Percentiles rank a stretch among this genome's conserved stretches.
phyloP scores from a whole-genome alignment of 2,113 vertebrate species.

The Telmatochromis sp. region DNA sequence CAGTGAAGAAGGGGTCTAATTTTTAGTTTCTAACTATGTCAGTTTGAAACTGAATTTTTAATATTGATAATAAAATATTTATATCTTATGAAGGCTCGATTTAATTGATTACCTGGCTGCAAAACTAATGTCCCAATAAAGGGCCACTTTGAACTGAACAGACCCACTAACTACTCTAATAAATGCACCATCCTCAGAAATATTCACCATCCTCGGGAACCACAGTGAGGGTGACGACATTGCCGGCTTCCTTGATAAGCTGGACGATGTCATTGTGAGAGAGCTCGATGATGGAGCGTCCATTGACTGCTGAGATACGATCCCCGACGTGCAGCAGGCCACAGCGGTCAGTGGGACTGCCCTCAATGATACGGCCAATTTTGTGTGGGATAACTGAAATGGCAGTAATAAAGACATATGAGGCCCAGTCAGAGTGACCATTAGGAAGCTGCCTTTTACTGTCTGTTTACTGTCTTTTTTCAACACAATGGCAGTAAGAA shows the following conservation, averaged over 20 bases:
- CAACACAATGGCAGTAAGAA: not conserved
- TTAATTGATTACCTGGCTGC: not conserved
- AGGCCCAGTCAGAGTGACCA: not conserved
- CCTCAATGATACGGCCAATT: constrained; percentile 93
- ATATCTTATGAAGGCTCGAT: not conserved
- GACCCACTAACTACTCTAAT: not conserved
- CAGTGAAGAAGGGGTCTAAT: not conserved
- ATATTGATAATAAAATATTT: not conserved
- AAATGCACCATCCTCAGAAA: not conserved
- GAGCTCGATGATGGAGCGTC: constrained; percentile 88
- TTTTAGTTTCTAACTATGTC: not conserved
- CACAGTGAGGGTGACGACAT: constrained; percentile 87
- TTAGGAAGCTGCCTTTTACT: not conserved
- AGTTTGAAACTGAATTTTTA: not conserved
- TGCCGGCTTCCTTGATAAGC: constrained; percentile 94
- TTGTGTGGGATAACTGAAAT: constrained; percentile 92
- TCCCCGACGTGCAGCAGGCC: constrained; percentile 92
- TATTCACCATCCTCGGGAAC: constrained; percentile 87
- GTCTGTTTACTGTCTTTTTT: not conserved
- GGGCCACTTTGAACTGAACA: not conserved
- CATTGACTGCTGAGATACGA: constrained; percentile 91
- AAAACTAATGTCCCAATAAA: not conserved
- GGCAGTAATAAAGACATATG: not conserved
- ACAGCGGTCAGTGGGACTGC: constrained; percentile 92
- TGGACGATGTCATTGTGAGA: constrained; percentile 94